Evolutionary conservation across 2,797 vertebrate species (phyloP), one percentile per base, ranked within the genome.

Genomic region (Acipenser oxyrinchus): DNA sequence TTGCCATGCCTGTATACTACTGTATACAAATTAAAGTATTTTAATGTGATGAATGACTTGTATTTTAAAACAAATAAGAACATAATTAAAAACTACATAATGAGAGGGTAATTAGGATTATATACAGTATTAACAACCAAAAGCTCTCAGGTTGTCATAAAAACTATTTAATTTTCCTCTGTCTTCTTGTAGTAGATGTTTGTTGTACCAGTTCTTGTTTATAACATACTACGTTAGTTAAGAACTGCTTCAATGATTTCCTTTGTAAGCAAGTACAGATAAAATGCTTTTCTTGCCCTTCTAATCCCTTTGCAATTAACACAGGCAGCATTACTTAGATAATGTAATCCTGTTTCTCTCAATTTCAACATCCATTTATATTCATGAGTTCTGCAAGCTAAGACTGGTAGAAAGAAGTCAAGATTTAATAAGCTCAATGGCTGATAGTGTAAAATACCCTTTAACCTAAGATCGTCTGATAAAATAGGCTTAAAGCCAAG

Each of bases 151-250:
- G 12, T 50, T 49, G 6, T 13, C 58, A 12, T 50, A 3, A 18
- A 66, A 57, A 7, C 9, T 12, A 12, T 58, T 58, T 7, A n/a
- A 12, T 58, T 58, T 11, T 37, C 55, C 55, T 58, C 55, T 58
- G 11, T 58, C 10, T n/a, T 58, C 55, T n/a, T 58, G 10, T 11
- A 58, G 55, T 12, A 13, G 15, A 58, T 37, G 59, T 63, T 63
- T 62, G n/a, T 48, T 62, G 60, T 61, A 55, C 12, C 15, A 57
- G 13, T 48, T 48, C 59, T 6, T 18, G 23, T 62, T 55, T 63
- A n/a, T 68, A 62, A 53, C 49, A 68, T 63, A 60, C 55, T 60
- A 60, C 65, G 60, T 53, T 67, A 62, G 58, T 49, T 50, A 70
- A 70, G 51, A 66, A 55, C 69, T 64, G 57, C n/a, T 64, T 55